Conservation (phyloP, 2,888 invertebrate species). For the Leptinotarsa tumamoca region DNA sequence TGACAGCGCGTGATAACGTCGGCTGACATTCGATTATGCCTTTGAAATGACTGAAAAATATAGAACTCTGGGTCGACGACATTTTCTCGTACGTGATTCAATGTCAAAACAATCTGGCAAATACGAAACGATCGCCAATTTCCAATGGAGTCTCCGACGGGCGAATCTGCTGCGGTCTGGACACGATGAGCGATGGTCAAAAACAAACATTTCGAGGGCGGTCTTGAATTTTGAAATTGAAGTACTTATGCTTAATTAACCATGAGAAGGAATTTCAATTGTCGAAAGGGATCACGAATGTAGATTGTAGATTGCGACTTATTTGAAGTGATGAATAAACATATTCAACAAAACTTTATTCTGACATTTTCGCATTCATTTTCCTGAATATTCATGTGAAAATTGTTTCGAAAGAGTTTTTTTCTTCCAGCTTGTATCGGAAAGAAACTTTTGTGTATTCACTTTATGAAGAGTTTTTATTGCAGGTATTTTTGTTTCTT, state of each 20-base stretch:
- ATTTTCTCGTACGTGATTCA: constrained; percentile 42
- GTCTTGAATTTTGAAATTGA: constrained; percentile 11
- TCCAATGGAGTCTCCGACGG: constrained; percentile 30
- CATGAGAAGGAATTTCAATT: not conserved
- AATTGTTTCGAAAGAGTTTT: too few species aligned
- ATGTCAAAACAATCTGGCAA: constrained; percentile 49
- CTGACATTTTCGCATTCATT: too few species aligned
- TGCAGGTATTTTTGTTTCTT: too few species aligned
- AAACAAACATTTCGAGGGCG: constrained; percentile 8
- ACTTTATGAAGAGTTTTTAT: too few species aligned
- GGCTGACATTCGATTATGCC: constrained; percentile 42
- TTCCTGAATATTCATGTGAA: too few species aligned
- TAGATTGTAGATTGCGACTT: not conserved
- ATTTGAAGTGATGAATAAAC: not conserved
- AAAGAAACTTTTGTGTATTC: too few species aligned
- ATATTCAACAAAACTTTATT: too few species aligned
- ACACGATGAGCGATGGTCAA: constrained; percentile 13
- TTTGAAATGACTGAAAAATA: constrained; percentile 41
- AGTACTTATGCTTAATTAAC: not conserved
- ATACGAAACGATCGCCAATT: constrained; percentile 29
- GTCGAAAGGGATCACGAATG: not conserved
- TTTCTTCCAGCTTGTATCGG: too few species aligned
- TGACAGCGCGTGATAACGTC: constrained; percentile 17
- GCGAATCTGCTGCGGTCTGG: constrained; percentile 4
- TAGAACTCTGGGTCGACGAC: constrained; percentile 43